Conservation (phyloP, 2,888 invertebrate genomes). For the Crematogaster levior region DNA sequence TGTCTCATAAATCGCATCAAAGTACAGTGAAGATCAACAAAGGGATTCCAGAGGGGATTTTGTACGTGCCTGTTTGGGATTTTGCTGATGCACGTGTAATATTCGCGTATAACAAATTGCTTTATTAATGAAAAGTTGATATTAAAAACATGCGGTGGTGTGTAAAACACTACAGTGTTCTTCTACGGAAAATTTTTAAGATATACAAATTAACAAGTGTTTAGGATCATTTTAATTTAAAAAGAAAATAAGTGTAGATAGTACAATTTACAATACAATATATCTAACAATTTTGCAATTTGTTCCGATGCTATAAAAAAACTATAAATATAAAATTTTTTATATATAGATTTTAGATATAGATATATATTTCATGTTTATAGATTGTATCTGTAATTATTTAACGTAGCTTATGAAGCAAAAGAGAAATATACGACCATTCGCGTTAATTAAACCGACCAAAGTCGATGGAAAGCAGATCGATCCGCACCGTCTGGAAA, state of each 20-base stretch:
- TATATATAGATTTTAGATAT: conserved; percentile 5
- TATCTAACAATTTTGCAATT: neutral
- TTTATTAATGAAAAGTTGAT: conserved; percentile 20
- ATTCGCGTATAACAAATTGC: conserved; percentile 20
- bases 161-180: neutral
- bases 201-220: neutral
- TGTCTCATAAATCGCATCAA: conserved; percentile 20
- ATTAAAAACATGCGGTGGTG: neutral
- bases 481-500: conserved; percentile 7
- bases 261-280: no score
- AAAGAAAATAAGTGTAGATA: neutral
- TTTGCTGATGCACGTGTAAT: neutral
- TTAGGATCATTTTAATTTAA: neutral
- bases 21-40: conserved; percentile 24
- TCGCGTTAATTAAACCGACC: conserved; percentile 29
- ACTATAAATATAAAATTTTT: neutral
- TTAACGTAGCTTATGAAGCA: neutral
- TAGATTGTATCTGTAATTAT: conserved; percentile 31
- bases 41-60: conserved; percentile 29
- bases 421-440: neutral
- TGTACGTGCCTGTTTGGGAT: conserved; percentile 2
- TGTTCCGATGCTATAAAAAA: neutral
- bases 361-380: no score
- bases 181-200: neutral
- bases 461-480: conserved; percentile 3